Conservation (phyloP, 2,113 vertebrate species). For the Siphamia tubifer region DNA sequence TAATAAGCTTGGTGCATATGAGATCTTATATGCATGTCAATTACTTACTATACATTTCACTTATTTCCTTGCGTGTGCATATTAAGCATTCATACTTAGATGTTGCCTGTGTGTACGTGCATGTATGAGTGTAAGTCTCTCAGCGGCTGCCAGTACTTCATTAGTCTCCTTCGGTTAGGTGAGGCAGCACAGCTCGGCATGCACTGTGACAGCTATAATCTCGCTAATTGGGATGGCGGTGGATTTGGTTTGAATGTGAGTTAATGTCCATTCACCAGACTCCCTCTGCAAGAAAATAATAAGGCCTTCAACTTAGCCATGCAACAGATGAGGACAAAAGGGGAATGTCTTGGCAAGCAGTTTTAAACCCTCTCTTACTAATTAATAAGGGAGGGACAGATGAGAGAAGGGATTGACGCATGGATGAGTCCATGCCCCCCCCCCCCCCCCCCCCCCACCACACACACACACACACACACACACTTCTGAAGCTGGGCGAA, state of each 20-base stretch:
- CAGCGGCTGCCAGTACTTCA: constrained; percentile 46
- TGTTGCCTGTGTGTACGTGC: not conserved
- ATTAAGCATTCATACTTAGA: not conserved
- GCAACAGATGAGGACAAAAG: constrained; percentile 59
- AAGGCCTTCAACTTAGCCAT: constrained; percentile 62
- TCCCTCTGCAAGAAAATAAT: constrained; percentile 64
- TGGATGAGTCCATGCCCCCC: constrained; percentile 30
- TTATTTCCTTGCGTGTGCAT: not conserved
- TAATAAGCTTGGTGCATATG: not conserved
- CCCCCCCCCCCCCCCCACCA: no score
- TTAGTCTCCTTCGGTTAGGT: constrained; percentile 58
- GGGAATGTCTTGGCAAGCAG: constrained; percentile 51
- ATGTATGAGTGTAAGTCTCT: not conserved
- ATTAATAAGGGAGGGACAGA: constrained; percentile 56
- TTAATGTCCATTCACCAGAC: constrained; percentile 60
- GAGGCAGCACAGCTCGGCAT: constrained; percentile 36
- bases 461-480: no score
- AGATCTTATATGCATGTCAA: not conserved
- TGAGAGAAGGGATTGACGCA: constrained; percentile 43
- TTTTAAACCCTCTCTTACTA: constrained; percentile 44
- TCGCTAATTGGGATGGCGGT: constrained; percentile 67
- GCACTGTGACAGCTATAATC: constrained; percentile 63
- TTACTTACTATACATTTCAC: no score
- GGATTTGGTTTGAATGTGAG: constrained; percentile 64
- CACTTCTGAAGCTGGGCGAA: constrained; percentile 8